Conservation (phyloP, 2,888 invertebrate genomes). For the Emesis castigata region DNA sequence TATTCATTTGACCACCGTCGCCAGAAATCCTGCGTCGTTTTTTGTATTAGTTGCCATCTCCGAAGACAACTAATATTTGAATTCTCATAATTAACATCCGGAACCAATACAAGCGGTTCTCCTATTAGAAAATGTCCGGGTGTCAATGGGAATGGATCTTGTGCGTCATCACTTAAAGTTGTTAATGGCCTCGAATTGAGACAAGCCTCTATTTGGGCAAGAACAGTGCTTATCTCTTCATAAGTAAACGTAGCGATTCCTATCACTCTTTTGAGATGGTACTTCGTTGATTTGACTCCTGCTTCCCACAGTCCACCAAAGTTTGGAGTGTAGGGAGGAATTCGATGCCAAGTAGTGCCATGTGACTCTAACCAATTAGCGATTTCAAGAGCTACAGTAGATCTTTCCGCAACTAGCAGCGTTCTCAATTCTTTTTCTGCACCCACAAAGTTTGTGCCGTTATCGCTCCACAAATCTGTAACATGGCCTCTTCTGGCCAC, state of each 20-base stretch:
- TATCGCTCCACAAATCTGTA: too few relatives aligned
- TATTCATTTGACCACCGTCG: conserved; percentile 54
- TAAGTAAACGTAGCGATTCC: conserved; percentile 25
- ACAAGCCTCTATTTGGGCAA: conserved; percentile 55
- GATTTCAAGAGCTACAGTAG: conserved; percentile 14
- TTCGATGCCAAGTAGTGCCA: conserved; percentile 23
- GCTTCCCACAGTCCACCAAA: conserved; percentile 14
- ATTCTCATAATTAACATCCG: conserved; percentile 39
- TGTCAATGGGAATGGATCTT: conserved; percentile 46
- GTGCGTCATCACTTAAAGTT: conserved; percentile 14
- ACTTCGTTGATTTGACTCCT: too few relatives aligned
- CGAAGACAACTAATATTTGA: conserved; percentile 30
- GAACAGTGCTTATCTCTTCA: conserved; percentile 48
- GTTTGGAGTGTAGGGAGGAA: conserved; percentile 20
- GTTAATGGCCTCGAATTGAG: conserved; percentile 50
- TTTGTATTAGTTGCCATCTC: conserved; percentile 54
- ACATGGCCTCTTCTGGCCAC: conserved; percentile 32
- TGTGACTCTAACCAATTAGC: neutral
- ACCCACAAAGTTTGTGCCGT: conserved; percentile 19
- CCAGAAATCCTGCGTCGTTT: conserved; percentile 56
- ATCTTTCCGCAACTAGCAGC: conserved; percentile 8
- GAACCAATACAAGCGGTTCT: conserved; percentile 40
- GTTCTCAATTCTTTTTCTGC: conserved; percentile 2
- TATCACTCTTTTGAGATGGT: conserved; percentile 20
- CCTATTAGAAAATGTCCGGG: conserved; percentile 61